Percentiles rank a stretch among this genome's conserved stretches.
Evolutionary conservation across 1,140 invertebrate genomes (phyloP).

Genomic region (Saccostrea glomerata): DNA sequence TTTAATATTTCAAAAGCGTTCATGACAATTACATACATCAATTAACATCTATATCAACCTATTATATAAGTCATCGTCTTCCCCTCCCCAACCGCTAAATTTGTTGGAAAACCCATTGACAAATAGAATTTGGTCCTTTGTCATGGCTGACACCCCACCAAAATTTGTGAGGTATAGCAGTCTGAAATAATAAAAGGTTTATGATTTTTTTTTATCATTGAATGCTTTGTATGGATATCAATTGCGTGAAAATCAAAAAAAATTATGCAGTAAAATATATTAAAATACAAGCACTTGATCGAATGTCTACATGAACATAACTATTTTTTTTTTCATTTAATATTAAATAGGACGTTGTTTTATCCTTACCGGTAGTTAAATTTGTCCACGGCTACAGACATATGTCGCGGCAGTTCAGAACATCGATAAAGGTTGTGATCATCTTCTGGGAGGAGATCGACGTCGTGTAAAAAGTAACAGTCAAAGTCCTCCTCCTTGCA

Average conservation of each 20-base stretch:
- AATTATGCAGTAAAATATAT: too few species aligned
- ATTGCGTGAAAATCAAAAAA: too few species aligned
- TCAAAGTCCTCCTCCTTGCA: constrained; percentile 86
- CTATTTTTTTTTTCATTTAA: too few species aligned
- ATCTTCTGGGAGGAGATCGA: constrained; percentile 94
- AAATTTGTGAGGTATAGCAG: constrained; percentile 91
- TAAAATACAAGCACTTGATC: too few species aligned
- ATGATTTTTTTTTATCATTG: too few species aligned
- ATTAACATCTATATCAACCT: constrained; percentile 42
- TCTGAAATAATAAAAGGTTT: constrained; percentile 44
- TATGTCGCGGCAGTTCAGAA: constrained; percentile 76
- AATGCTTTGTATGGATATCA: too few species aligned
- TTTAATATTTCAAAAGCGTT: too few species aligned
- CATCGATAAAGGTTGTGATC: constrained; percentile 90
- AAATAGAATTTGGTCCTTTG: background rate
- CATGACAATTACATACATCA: too few species aligned
- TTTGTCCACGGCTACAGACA: constrained; percentile 95
- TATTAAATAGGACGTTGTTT: background rate
- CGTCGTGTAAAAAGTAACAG: constrained; percentile 97
- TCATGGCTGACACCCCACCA: constrained; percentile 83
- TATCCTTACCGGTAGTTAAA: constrained; percentile 88
- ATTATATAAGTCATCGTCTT: constrained; percentile 63
- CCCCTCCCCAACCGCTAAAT: constrained; percentile 81
- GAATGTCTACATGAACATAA: too few species aligned
- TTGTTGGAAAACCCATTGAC: too few species aligned